Base-by-base conservation (phyloP, 2,888 invertebrate species). In the Brachyptera putata region DNA sequence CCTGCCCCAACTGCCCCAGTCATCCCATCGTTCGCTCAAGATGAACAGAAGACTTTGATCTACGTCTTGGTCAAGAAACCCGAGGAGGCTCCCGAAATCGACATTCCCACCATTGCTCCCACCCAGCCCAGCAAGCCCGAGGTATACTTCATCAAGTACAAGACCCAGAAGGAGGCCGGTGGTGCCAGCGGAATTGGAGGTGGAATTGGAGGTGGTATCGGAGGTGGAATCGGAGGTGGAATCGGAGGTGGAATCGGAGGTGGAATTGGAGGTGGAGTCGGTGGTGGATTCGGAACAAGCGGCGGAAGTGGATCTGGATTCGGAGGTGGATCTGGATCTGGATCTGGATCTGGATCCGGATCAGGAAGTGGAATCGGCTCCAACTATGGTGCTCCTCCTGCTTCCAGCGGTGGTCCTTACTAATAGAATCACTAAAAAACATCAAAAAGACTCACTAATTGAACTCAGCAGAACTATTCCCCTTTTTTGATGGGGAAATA, bases 1-100 rank as follows among this genome's bases (percentile, higher is more conserved):
- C 90, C 90, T 63, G 84, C 89, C 63, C 90, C 91, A 63, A 85
- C 87, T 65, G 90, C 86, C 1, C 91, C 91, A 65, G 82, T 88
- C 66, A 89, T 91, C 67, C 90, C 91, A 7, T 59, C 61, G 30
- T 75, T 87, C 34, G 86, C 88, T 73, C 90, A 90, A 73, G 89
- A 91, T 75, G 89, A 90, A 77, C 69, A 68, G 66, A 92, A 91
- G 80, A 92, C 91, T 56, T 81, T 91, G 66, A 91, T 91, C 69
- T 92, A 92, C 77, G 92, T 92, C 37, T 77, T 92, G 76, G 91
- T 91, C 69, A 91, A 91, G 83, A 89, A 87, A 73, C 91, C 91
- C 70, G 91, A 91, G 71, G 89, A 90, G 62, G 87, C 87, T 65
- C 89, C 86, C 66, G 89, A 91, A 69, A 86, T 91, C 74, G 79